phyloP scores from a whole-genome alignment of 2,113 vertebrate species.

The Chamaetylas fuelleborni region DNA sequence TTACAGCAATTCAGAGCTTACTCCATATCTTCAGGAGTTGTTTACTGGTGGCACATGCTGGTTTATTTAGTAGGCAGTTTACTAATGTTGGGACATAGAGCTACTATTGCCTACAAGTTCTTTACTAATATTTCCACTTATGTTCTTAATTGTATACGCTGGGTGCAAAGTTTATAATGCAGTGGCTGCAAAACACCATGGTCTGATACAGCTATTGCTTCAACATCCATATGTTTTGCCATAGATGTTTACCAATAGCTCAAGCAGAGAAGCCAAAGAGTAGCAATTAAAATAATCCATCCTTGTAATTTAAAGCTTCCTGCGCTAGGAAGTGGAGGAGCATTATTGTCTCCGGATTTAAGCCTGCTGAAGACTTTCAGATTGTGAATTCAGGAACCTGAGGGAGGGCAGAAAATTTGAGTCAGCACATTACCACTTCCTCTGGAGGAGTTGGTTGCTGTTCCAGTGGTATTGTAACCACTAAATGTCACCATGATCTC shows the following conservation, averaged over 20 bases:
- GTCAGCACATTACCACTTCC: constrained; percentile 44
- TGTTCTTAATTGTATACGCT: background rate
- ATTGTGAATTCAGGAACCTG: constrained; percentile 49
- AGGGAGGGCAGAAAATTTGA: constrained; percentile 44
- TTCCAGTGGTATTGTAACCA: constrained; percentile 63
- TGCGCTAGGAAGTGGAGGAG: constrained; percentile 62
- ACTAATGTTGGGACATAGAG: background rate
- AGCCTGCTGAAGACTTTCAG: constrained; percentile 31
- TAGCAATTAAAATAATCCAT: constrained; percentile 72
- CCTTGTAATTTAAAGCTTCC: constrained; percentile 78
- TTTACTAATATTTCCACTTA: constrained; percentile 5
- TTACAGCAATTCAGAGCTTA: background rate
- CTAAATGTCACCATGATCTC: constrained; percentile 60
- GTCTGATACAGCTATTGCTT: background rate
- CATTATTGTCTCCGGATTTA: constrained; percentile 52
- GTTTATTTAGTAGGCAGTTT: constrained; percentile 1
- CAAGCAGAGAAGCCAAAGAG: constrained; percentile 53
- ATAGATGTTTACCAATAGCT: constrained; percentile 56
- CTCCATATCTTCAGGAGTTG: background rate
- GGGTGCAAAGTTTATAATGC: background rate
- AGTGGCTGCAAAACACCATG: background rate
- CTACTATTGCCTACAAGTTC: background rate
- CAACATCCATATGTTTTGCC: background rate
- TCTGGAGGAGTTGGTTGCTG: constrained; percentile 50
- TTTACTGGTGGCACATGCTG: background rate